phyloP scores from a whole-genome alignment of 2,113 vertebrate species.

The Petrocephalus zakoni region DNA sequence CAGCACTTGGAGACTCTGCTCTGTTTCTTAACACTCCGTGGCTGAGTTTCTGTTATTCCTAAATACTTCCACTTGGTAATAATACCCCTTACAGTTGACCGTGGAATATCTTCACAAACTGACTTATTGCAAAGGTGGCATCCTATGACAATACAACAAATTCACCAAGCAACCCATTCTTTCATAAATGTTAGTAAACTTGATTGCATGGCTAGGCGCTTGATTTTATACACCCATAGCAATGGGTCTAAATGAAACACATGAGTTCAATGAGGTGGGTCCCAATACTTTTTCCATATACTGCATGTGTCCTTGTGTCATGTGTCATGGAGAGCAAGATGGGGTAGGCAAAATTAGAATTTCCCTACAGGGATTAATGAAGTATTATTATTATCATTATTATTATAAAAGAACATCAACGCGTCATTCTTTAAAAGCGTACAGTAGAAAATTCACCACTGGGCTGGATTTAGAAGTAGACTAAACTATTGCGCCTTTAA shows the following conservation, averaged over 20 bases:
- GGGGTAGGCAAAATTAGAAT: background rate
- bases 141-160: background rate
- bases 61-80: background rate
- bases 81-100: background rate
- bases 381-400: background rate
- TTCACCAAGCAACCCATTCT: background rate
- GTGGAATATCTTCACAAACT: background rate
- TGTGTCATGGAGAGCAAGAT: background rate
- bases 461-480: background rate
- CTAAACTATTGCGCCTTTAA: background rate
- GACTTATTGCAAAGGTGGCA: background rate
- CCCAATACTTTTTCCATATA: background rate
- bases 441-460: background rate
- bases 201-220: background rate
- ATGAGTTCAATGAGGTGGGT: background rate
- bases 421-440: background rate
- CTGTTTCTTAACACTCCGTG: no score
- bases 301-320: background rate
- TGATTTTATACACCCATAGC: background rate
- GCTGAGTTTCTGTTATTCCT: no score
- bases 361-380: background rate
- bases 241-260: background rate
- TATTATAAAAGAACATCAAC: background rate
- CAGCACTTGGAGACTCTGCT: no score
- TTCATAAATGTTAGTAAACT: background rate